Evolutionary conservation across 2,888 invertebrate species (phyloP), one percentile per base, ranked within the genome.

Genomic region (Agrochola lota): DNA sequence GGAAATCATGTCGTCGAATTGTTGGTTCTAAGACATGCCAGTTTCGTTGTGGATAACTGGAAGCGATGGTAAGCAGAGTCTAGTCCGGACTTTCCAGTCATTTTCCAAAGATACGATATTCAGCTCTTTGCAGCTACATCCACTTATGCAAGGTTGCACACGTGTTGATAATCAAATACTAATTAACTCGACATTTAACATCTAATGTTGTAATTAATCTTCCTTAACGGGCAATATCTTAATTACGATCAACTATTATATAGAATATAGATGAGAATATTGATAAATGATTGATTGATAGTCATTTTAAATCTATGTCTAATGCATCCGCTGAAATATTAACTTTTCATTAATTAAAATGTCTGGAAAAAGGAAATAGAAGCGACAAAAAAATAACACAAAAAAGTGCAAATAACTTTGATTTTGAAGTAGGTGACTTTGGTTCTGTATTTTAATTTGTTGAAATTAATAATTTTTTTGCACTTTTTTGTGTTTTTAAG

Each of bases 101-200:
- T 52, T 62, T 40, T 62, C 12, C 0, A 43, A 57, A 59, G 1
- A 59, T 8, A 55, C 62, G 0, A 40, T 15, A 30, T 49, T 23
- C 35, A 60, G 3, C 12, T 30, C 46, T 30, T 30, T 26, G 23
- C 63, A 49, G 62, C 64, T 67, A 64, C 69, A 70, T 43, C 5
- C 11, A 62, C 26, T 46, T 67, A 64, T 0, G 35, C 71, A 82
- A 84, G 77, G 78, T 43, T 81, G 64, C 62, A 75, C 68, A 78
- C 64, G 71, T 78, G 80, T 79, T 82, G 70, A 81, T 85, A n/a
- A 82, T 86, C 68, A 55, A 68, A 74, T 73, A 76, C 73, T 81
- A 89, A 89, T 89, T 85, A 79, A 74, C 64, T 71, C 69, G 86
- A 84, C 88, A 84, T 88, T 80, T 88, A 79, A 35, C 71, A 40